phyloP scores from a whole-genome alignment of 1,140 invertebrate species.

The Anthonomus grandis region DNA sequence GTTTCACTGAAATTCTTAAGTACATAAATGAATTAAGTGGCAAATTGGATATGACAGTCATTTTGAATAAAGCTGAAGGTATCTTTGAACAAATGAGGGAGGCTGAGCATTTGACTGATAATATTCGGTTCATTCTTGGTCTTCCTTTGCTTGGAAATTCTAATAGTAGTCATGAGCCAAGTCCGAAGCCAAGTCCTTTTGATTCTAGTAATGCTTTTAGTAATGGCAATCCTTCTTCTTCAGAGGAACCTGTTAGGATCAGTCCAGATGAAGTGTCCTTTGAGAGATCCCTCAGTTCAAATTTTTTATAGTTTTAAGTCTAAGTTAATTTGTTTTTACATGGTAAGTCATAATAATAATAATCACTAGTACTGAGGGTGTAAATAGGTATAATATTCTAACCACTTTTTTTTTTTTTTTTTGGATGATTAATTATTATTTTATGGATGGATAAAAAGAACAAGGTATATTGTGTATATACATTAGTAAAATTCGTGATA shows the following conservation, averaged over 20 bases:
- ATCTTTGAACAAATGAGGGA: conserved; percentile 81
- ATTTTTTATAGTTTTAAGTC: conserved; percentile 32
- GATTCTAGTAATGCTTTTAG: conserved; percentile 21
- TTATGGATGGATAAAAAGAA: no score
- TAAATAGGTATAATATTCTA: no score
- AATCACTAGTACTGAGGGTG: no score
- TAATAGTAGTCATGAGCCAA: conserved; percentile 9
- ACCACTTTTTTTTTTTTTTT: no score
- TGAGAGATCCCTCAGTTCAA: conserved; percentile 30
- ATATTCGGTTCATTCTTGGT: conserved; percentile 65
- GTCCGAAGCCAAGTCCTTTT: conserved; percentile 29
- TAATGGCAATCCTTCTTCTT: conserved; percentile 12
- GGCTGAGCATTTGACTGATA: conserved; percentile 64
- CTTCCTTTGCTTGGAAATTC: conserved; percentile 48
- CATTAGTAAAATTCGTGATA: no score
- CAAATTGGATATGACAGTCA: conserved; percentile 75
- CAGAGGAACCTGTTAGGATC: conserved; percentile 32
- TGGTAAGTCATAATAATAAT: no score
- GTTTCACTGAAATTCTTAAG: conserved; percentile 95
- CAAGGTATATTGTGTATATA: no score
- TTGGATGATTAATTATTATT: no score
- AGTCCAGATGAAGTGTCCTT: conserved; percentile 38
- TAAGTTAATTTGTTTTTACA: no score
- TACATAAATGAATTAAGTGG: conserved; percentile 91
- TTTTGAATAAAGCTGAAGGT: conserved; percentile 80